These are phyloP conservation scores for Drosophila asahinai DNA, from an alignment of 1,140 invertebrate species.

Conservation along the genomic window DNA sequence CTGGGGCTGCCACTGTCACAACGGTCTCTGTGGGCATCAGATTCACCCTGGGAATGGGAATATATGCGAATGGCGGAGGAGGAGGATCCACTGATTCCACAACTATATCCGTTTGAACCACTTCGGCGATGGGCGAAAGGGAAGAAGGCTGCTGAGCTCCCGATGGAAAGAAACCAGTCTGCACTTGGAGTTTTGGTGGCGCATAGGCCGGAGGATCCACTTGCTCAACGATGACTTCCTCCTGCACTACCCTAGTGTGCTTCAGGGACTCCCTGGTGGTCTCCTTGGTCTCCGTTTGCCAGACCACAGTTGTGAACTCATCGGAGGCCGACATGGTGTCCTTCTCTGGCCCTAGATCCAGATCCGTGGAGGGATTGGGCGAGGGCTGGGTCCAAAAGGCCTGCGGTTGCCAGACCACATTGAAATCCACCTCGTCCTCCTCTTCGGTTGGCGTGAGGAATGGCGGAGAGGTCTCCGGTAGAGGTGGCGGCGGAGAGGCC, in stretches of 20 bases:
- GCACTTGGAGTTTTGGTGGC: slow-evolving; percentile 31
- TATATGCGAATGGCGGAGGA: background rate
- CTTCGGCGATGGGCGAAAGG: slow-evolving; percentile 30
- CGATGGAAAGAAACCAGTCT: slow-evolving; percentile 10
- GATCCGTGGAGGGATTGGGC: slow-evolving; percentile 17
- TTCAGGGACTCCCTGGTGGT: background rate
- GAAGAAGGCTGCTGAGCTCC: slow-evolving; percentile 24
- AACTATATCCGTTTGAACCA: slow-evolving; percentile 30
- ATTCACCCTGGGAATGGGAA: slow-evolving; percentile 20
- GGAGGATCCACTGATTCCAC: slow-evolving; percentile 2
- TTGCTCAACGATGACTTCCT: slow-evolving; percentile 21
- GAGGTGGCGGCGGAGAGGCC: slow-evolving; percentile 53
- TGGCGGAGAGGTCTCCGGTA: slow-evolving; percentile 56
- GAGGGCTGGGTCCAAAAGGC: slow-evolving; percentile 33
- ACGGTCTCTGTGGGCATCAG: slow-evolving; percentile 11
- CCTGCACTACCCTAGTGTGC: slow-evolving; percentile 19
- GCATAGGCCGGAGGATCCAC: slow-evolving; percentile 24
- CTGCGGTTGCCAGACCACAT: slow-evolving; percentile 34
- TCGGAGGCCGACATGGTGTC: slow-evolving; percentile 30
- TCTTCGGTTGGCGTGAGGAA: slow-evolving; percentile 58
- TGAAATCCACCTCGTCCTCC: slow-evolving; percentile 46
- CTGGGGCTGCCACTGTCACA: slow-evolving; percentile 6
- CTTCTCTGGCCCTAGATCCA: slow-evolving; percentile 5
- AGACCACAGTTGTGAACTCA: slow-evolving; percentile 39
- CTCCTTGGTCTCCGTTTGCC: slow-evolving; percentile 31